These are phyloP conservation scores for Petrocephalus sullivani DNA, from an alignment of 2,797 vertebrate species.

Conservation along the genomic window DNA sequence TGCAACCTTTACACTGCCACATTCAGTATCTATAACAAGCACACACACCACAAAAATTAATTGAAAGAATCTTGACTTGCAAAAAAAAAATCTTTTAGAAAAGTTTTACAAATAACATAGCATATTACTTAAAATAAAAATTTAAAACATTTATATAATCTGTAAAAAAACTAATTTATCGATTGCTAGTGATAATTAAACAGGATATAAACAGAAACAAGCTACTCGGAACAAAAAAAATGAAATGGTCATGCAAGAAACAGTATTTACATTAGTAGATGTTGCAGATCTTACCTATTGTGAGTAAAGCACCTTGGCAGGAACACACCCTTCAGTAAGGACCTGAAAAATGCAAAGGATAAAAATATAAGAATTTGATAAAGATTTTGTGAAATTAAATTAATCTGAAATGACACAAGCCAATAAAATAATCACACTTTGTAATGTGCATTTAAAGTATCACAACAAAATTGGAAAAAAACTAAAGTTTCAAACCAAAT, in stretches of 20 bases:
- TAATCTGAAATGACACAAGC: conserved; percentile 20
- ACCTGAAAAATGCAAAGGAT: conserved; percentile 19
- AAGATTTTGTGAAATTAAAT: conserved; percentile 16
- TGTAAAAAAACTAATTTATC: no score
- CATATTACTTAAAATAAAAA: no score
- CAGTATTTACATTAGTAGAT: conserved; percentile 18
- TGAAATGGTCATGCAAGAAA: neutral
- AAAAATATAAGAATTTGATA: neutral
- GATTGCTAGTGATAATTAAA: no score
- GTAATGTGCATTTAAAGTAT: conserved; percentile 3
- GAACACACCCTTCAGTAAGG: conserved; percentile 15
- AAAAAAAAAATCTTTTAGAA: no score
- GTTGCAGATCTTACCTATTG: conserved; percentile 16
- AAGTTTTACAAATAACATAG: no score
- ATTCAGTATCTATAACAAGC: no score
- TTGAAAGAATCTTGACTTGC: no score
- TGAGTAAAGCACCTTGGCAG: conserved; percentile 18
- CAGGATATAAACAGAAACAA: no score
- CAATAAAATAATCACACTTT: conserved; percentile 19
- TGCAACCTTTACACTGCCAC: neutral
- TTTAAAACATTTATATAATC: no score
- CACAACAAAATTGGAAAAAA: neutral
- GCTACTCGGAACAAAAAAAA: neutral
- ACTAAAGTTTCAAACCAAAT: no score
- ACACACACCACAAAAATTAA: no score